Evolutionary conservation across 2,797 vertebrate genomes (phyloP).

Genomic region (Chelmon rostratus): DNA sequence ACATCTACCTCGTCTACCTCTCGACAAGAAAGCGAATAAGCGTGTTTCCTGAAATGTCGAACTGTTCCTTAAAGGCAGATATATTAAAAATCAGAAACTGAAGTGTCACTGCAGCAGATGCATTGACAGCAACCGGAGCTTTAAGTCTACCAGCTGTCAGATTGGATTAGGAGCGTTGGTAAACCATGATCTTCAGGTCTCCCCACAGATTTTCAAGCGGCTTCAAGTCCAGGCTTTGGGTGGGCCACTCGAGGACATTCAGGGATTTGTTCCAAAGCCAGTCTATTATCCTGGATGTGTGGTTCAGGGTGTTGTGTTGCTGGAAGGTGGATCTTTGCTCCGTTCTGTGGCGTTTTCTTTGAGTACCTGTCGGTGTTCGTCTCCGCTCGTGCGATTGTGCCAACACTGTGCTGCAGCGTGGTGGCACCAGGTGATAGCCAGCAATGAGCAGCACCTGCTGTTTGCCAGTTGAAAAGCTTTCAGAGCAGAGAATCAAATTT

Average conservation of each 20-base stretch:
- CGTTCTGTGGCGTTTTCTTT: conserved; percentile 12
- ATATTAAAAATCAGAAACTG: neutral
- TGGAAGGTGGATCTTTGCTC: conserved; percentile 32
- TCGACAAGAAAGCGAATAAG: neutral
- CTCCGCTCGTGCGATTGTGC: neutral
- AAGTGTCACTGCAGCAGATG: neutral
- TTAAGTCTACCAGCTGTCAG: conserved; percentile 47
- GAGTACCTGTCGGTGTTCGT: conserved; percentile 6
- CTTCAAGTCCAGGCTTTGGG: conserved; percentile 55
- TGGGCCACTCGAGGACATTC: conserved; percentile 52
- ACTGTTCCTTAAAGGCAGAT: neutral
- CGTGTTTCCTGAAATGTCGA: neutral
- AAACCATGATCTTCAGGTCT: conserved; percentile 52
- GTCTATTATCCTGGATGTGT: conserved; percentile 56
- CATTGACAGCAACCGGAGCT: conserved; percentile 22
- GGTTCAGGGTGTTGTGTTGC: conserved; percentile 32
- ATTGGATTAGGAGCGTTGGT: conserved; percentile 38
- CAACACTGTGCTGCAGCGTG: neutral
- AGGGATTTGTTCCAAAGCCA: conserved; percentile 64
- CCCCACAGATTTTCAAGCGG: conserved; percentile 49
- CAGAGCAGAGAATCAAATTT: conserved; percentile 35
- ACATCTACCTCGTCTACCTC: no score
- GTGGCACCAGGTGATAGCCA: conserved; percentile 27
- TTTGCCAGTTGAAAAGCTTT: conserved; percentile 38
- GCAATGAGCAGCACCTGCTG: conserved; percentile 45